These are phyloP conservation scores for Magallana gigas DNA, from an alignment of 1,140 invertebrate species.

Conservation along the genomic window DNA sequence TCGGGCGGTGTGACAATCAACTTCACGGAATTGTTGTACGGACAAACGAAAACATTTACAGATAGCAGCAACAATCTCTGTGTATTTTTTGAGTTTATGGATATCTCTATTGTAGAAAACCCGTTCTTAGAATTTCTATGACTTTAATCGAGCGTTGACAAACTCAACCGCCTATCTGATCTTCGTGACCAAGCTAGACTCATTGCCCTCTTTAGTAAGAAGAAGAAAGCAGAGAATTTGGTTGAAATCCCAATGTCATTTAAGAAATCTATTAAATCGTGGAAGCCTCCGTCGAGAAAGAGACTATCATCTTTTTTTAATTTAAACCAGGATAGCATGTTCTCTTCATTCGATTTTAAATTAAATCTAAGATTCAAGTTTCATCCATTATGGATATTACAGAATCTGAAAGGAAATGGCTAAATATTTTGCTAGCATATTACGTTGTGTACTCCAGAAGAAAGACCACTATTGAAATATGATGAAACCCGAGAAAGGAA, in stretches of 20 bases:
- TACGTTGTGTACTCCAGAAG: constrained; percentile 24
- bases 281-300: constrained; percentile 46
- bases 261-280: constrained; percentile 22
- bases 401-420: not conserved
- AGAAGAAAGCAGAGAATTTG: constrained; percentile 3
- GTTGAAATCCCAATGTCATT: constrained; percentile 2
- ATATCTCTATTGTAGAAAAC: constrained; percentile 35
- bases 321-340: constrained; percentile 33
- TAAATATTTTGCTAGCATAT: constrained; percentile 24
- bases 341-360: constrained; percentile 26
- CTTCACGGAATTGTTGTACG: not conserved
- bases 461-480: constrained; percentile 24
- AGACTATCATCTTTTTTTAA: constrained; percentile 31
- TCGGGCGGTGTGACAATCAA: not conserved
- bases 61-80: not conserved
- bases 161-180: constrained; percentile 48
- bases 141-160: constrained; percentile 40
- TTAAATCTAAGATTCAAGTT: constrained; percentile 40
- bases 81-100: constrained; percentile 26
- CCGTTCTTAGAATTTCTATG: constrained; percentile 34
- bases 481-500: constrained; percentile 38
- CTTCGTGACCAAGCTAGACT: constrained; percentile 46
- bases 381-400: constrained; percentile 39
- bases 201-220: constrained; percentile 13
- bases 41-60: constrained; percentile 9